Base-by-base conservation (phyloP, 1,140 invertebrate genomes). In the Hirudo medicinalis region DNA sequence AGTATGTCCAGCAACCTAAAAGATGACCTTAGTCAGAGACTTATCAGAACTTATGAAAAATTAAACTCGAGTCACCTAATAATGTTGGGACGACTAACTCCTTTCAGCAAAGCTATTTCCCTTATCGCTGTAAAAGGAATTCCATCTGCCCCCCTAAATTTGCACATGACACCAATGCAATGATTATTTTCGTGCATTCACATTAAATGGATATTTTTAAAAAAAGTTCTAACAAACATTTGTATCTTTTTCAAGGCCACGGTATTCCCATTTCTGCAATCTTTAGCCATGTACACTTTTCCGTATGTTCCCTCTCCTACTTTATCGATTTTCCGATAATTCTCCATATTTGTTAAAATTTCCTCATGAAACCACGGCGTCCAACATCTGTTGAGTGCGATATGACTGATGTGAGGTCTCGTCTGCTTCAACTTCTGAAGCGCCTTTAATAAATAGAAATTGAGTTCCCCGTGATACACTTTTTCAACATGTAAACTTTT, bases 301-400 rank as follows among this genome's bases (percentile, higher is more conserved):
- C 94, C 94, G 82, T 96, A 97, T 25, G 92, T 94, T 54, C 92
- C 94, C 86, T 97, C 92, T 9, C 94, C 94, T 76, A 97, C 94
- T 85, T 94, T 96, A 82, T 93, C 90, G 71, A 94, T 87, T 78
- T 88, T 89, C 74, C 89, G 86, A 82, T 91, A 94, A 77, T 90
- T 88, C 71, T 91, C 89, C 87, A 70, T 70, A 32, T 63, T 63
- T 22, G 43, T 49, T 49, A 49, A 49, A 49, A 49, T 49, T 49
- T 49, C 3, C 43, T 49, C 43, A 49, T 13, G 43, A 49, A 49
- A 49, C 43, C 43, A 0, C 22, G 4, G 19, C 57, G 9, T 20
- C 11, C 1, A 22, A 63, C 22, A 63, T 63, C 22, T 22, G 29
- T 32, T 6, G 29, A 63, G 57, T 32, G 29, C 57, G 57, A 63